Conservation (phyloP, 2,797 vertebrate species). For the Anas acuta region DNA sequence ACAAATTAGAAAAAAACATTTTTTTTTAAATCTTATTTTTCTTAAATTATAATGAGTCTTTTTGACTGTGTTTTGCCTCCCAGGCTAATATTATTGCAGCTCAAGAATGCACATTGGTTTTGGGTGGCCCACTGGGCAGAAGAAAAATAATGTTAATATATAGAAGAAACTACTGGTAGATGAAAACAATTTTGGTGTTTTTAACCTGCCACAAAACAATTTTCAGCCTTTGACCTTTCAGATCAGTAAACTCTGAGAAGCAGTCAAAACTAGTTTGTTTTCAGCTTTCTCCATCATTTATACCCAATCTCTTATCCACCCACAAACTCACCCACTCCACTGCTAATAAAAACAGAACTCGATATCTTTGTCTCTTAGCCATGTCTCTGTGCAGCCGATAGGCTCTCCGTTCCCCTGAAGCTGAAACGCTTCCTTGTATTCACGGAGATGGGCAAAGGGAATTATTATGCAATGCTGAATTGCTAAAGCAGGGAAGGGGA, state of each 20-base stretch:
- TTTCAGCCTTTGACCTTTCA: conserved; percentile 51
- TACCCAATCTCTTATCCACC: conserved; percentile 43
- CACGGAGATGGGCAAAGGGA: neutral
- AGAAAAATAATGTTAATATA: conserved; percentile 62
- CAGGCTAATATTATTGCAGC: neutral
- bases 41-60: neutral
- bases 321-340: conserved; percentile 46
- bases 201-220: neutral
- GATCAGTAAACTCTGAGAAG: neutral
- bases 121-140: neutral
- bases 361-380: conserved; percentile 31
- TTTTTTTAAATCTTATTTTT: neutral
- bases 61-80: conserved; percentile 1
- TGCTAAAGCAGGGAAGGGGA: neutral
- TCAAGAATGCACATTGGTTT: neutral
- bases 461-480: neutral
- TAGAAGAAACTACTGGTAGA: neutral
- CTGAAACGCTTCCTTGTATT: neutral
- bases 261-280: conserved; percentile 55
- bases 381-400: neutral
- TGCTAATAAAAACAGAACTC: conserved; percentile 65
- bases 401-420: neutral
- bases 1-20: neutral
- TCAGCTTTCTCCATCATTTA: conserved; percentile 52
- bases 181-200: neutral